These are phyloP conservation scores for Fringilla coelebs DNA, from an alignment of 2,797 vertebrate genomes.

Conservation along the genomic window DNA sequence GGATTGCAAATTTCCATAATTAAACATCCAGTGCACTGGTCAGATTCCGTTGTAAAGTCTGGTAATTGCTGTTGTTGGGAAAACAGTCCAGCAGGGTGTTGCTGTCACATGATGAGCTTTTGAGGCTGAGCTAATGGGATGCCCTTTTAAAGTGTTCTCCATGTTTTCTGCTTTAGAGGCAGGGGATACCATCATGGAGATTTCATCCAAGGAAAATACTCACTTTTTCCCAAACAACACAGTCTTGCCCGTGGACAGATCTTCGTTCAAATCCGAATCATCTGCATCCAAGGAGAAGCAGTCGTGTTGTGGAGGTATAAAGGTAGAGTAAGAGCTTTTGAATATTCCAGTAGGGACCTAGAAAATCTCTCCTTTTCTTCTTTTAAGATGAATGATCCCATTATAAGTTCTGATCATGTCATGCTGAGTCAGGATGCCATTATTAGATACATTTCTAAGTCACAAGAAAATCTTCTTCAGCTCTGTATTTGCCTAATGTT, in stretches of 20 bases:
- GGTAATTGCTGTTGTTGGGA: constrained; percentile 37
- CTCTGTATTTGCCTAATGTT: neutral
- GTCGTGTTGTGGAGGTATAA: constrained; percentile 79
- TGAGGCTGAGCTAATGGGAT: constrained; percentile 31
- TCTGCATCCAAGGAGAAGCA: constrained; percentile 64
- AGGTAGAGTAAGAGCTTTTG: constrained; percentile 76
- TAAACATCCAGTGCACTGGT: neutral
- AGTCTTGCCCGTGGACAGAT: neutral
- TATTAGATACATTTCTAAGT: neutral
- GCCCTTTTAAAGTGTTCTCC: constrained; percentile 40
- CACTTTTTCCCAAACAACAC: constrained; percentile 66
- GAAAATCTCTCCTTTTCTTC: neutral
- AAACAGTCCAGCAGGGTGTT: constrained; percentile 38
- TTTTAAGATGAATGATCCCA: neutral
- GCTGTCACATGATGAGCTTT: constrained; percentile 30
- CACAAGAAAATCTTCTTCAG: neutral
- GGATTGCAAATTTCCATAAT: constrained; percentile 53
- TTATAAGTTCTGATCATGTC: neutral
- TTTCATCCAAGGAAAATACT: constrained; percentile 68
- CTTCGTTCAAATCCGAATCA: constrained; percentile 73
- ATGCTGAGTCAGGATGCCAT: neutral
- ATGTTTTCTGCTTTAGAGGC: constrained; percentile 41
- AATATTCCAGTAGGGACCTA: neutral
- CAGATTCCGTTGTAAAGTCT: neutral
- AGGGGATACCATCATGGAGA: constrained; percentile 67